A percentile compares a stretch with the other conserved stretches of the same genome.
Conservation (phyloP, 2,113 vertebrate genomes). For the Pygoscelis antarcticus region DNA sequence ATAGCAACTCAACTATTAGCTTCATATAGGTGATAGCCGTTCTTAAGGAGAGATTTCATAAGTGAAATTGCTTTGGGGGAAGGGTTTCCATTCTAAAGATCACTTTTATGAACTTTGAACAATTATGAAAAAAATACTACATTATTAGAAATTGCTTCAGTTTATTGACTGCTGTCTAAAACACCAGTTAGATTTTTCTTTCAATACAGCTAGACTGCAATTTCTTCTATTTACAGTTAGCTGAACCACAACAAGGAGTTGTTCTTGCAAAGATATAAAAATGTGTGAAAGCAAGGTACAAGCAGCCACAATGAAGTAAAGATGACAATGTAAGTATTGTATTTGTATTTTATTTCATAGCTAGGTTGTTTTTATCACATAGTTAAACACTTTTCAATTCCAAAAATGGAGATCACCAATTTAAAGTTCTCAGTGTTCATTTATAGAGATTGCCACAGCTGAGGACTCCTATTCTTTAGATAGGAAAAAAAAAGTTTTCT, state of each 20-base stretch:
- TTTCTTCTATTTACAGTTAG: neutral
- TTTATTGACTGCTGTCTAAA: neutral
- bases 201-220: neutral
- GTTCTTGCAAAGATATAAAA: neutral
- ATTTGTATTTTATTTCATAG: neutral
- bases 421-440: neutral
- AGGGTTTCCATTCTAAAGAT: neutral
- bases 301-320: neutral
- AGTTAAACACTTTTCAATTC: neutral
- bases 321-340: neutral
- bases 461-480: neutral
- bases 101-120: neutral
- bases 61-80: neutral
- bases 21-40: neutral
- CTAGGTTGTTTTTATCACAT: neutral
- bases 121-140: neutral
- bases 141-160: neutral
- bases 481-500: neutral
- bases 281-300: neutral
- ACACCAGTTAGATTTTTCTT: neutral
- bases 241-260: neutral
- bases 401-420: neutral
- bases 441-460: neutral
- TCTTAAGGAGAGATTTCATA: neutral
- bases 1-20: neutral